These are phyloP conservation scores for Scomber japonicus DNA, from an alignment of 2,113 vertebrate species.

Conservation along the genomic window DNA sequence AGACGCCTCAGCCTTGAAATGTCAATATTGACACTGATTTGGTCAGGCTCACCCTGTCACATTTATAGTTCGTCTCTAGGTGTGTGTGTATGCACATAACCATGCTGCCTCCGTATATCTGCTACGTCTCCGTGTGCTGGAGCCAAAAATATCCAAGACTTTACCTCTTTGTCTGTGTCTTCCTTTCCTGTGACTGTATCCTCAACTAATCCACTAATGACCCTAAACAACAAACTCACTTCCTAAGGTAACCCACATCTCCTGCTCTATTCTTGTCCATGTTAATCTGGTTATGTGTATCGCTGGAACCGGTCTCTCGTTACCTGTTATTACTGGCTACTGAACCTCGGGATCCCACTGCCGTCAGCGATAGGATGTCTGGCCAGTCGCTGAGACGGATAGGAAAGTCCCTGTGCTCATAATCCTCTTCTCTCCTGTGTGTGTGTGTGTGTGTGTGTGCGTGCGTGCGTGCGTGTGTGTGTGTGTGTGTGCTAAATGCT, in stretches of 20 bases:
- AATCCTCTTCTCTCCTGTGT: slow-evolving; percentile 59
- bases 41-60: slow-evolving; percentile 12
- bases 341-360: slow-evolving; percentile 27
- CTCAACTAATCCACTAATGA: slow-evolving; percentile 70
- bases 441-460: slow-evolving; percentile 34
- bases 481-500: slow-evolving; percentile 33
- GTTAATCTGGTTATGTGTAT: slow-evolving; percentile 75
- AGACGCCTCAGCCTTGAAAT: slow-evolving; percentile 26
- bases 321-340: slow-evolving; percentile 34
- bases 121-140: slow-evolving; percentile 12
- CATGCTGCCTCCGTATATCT: not conserved
- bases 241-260: slow-evolving; percentile 46
- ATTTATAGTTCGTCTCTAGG: slow-evolving; percentile 5
- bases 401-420: slow-evolving; percentile 65
- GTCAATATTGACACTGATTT: slow-evolving; percentile 55
- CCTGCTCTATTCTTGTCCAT: slow-evolving; percentile 64
- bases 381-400: slow-evolving; percentile 39
- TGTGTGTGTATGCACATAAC: not conserved
- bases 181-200: slow-evolving; percentile 40
- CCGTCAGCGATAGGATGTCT: slow-evolving; percentile 31
- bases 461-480: slow-evolving; percentile 8
- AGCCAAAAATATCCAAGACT: slow-evolving; percentile 48
- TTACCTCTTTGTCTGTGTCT: slow-evolving; percentile 26
- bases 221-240: slow-evolving; percentile 42
- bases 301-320: slow-evolving; percentile 39